Base-by-base conservation (phyloP, 2,888 invertebrate species). In the Agrilus cyanescens region DNA sequence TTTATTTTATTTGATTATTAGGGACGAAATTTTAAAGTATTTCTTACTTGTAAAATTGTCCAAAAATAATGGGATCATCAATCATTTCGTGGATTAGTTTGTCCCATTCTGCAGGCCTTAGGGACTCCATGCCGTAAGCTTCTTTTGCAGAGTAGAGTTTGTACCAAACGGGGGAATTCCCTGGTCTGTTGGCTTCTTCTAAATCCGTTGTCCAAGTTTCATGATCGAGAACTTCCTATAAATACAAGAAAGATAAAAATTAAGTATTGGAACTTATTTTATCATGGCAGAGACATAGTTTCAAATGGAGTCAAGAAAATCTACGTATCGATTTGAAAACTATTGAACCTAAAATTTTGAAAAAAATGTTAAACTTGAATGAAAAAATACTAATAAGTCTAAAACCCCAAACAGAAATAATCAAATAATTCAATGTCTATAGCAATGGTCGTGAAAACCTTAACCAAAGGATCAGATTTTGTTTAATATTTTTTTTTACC, bases 141-240 rank as follows among this genome's bases (percentile, higher is more conserved):
- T 84, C 79, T 48, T 84, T 73, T 2, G 87, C 86, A 10, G 85
- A 82, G 59, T 91, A 91, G 49, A 90, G 68, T 64, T 87, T 85
- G 61, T 83, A 84, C 90, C 90, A 93, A 53, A 83, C 80, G 6
- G 88, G 87, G 58, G 82, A 82, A 45, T 83, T 79, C 55, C 84
- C 84, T 5, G 84, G 72, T 12, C 54, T 47, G 68, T 96, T 96
- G 1, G 95, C 93, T 63, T 87, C 85, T 53, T 87, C 86, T 46
- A 96, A 67, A 65, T 96, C 89, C 80, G 93, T 85, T 36, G 89
- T 86, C 88, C 91, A 95, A 1, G 88, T 91, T 65, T 94, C 93
- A 61, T 93, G 94, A 65, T 96, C 95, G 14, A 94, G 76, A 18
- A 96, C 90, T 68, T 85, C 75, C 85, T 86, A 65, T 38, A 66